Conservation (phyloP, 2,113 vertebrate species). For the Pogonocichla stellata region DNA sequence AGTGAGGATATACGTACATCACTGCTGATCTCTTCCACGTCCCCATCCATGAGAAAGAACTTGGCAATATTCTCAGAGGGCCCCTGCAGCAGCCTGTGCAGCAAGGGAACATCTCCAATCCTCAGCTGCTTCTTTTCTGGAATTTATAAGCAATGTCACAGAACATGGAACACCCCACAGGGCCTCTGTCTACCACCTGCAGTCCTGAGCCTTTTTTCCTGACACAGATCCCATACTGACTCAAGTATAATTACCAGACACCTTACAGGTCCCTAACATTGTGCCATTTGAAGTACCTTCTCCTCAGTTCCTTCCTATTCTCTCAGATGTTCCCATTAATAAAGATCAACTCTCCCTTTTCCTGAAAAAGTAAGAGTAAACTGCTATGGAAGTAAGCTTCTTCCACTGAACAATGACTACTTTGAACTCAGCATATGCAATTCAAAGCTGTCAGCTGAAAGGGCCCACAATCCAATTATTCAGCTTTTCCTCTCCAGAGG, state of each 20-base stretch:
- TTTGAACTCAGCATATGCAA: background rate
- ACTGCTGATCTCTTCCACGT: constrained; percentile 88
- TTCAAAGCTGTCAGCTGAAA: background rate
- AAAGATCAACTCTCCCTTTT: background rate
- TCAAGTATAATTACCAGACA: no score
- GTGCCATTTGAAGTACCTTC: no score
- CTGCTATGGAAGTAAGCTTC: background rate
- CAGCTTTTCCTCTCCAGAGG: no score
- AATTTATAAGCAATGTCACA: background rate
- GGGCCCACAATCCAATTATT: background rate
- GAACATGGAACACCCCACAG: background rate
- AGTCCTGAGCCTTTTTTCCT: no score
- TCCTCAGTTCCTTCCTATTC: background rate
- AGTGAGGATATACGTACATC: constrained; percentile 73
- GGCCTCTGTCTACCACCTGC: background rate
- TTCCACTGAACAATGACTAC: background rate
- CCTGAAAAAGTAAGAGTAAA: background rate
- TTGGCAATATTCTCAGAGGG: constrained; percentile 86
- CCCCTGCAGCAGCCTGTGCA: constrained; percentile 89
- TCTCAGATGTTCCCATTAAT: background rate
- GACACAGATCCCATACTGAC: background rate
- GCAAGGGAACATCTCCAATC: constrained; percentile 80
- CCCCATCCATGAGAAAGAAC: constrained; percentile 91
- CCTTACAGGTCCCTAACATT: background rate
- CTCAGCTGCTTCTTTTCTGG: constrained; percentile 86